phyloP scores from a whole-genome alignment of 2,797 vertebrate species.

The Argyrosomus regius region DNA sequence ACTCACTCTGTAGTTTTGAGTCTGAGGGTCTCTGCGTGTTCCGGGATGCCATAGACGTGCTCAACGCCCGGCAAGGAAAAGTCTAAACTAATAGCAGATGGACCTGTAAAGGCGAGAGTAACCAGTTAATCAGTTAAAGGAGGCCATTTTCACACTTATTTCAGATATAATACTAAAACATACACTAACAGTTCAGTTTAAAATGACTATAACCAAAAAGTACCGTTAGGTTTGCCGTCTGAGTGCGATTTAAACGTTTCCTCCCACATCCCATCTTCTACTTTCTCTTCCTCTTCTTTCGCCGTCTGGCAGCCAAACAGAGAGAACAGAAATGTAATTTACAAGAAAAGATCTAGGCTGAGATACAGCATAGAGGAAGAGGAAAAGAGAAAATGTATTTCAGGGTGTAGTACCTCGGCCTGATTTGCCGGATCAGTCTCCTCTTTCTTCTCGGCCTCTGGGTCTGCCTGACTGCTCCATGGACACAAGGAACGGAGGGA shows the following conservation, averaged over 20 bases:
- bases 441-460: constrained; percentile 83
- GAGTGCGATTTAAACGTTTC: constrained; percentile 94
- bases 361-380: background rate
- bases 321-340: background rate
- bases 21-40: constrained; percentile 91
- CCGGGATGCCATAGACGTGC: constrained; percentile 94
- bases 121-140: background rate
- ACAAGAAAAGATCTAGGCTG: background rate
- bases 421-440: constrained; percentile 73
- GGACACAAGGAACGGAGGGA: constrained; percentile 1
- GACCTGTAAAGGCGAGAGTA: constrained; percentile 81
- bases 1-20: constrained; percentile 94
- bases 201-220: background rate
- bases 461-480: constrained; percentile 80
- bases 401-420: constrained; percentile 66
- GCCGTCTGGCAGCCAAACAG: constrained; percentile 50
- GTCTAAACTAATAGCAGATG: constrained; percentile 92
- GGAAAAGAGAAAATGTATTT: background rate
- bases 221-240: constrained; percentile 93
- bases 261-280: constrained; percentile 91
- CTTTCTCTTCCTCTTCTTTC: constrained; percentile 80
- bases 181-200: background rate
- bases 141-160: background rate
- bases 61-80: constrained; percentile 94
- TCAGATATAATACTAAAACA: background rate